Evolutionary conservation across 2,888 invertebrate genomes (phyloP), one percentile per base, ranked within the genome.

Genomic region (Mayetiola destructor): DNA sequence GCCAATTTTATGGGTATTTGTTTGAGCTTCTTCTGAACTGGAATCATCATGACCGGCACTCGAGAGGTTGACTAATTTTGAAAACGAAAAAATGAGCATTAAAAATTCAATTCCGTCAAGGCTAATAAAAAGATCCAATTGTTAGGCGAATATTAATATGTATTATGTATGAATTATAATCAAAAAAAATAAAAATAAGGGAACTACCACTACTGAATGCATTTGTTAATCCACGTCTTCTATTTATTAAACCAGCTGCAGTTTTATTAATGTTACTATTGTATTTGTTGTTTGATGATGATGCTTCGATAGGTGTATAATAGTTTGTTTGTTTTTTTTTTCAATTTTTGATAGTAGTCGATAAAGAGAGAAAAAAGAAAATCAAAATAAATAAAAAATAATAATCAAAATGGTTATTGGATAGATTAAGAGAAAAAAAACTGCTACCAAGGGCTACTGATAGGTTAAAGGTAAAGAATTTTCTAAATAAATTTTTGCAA

Each of bases 31-130:
- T 66, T 88, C 88, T 0, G 88, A 88, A 64, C 87, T 88, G 55
- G 87, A 86, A 71, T 88, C 88, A 68, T 88, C 88, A 62, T 84
- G 82, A 12, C 78, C 82, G n/a, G 78, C 78, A 61, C 80, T 78
- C 64, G 80, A 78, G 27, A 48, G n/a, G 8, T 16, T 27, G n/a
- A 48, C 48, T 48, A 9, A 3, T 27, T 9, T 3, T 1, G n/a
- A n/a, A 48, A 42, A 42, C 14, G 21, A 23, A 21, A 42, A 23
- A 42, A 23, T 40, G 20, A 20, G 3, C 21, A 40, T 21, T 39
- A 3, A 39, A 18, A 39, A 18, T 40, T 12, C n/a, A 40, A 2
- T 21, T 23, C 10, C 10, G 3, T 42, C 23, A 14, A 10, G 8
- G 5, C n/a, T 37, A 21, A 52, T n/a, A 16, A 29, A 52, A n/a